Evolutionary conservation across 2,113 vertebrate genomes (phyloP).

Genomic region (Garra rufa): DNA sequence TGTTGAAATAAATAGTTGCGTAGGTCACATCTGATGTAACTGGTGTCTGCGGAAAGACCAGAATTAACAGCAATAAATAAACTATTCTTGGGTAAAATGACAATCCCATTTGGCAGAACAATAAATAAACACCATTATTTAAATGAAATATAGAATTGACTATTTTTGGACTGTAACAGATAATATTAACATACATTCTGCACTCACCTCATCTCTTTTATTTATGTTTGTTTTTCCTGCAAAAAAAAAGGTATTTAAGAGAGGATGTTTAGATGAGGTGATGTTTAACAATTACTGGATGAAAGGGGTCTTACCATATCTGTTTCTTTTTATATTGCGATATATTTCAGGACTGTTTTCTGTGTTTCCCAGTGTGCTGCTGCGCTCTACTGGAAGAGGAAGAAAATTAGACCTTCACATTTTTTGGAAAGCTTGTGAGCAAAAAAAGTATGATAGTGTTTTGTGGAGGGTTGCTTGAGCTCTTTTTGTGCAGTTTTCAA

Average conservation of each 20-base stretch:
- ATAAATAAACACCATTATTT: not conserved
- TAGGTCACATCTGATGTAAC: slow-evolving; percentile 18
- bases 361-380: not conserved
- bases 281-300: not conserved
- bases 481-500: not conserved
- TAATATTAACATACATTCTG: not conserved
- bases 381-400: not conserved
- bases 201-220: slow-evolving; percentile 8
- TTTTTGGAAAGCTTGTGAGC: not conserved
- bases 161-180: not conserved
- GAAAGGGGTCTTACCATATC: not conserved
- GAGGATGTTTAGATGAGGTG: not conserved
- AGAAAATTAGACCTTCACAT: not conserved
- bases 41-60: not conserved
- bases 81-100: not conserved
- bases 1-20: slow-evolving; percentile 7
- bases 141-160: no score
- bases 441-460: not conserved
- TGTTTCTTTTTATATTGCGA: not conserved
- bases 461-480: not conserved
- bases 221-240: not conserved
- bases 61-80: not conserved
- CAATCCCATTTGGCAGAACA: not conserved
- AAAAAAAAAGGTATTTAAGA: not conserved
- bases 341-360: not conserved